Evolutionary conservation across 2,113 vertebrate species (phyloP), one percentile per base, ranked within the genome.

Genomic region (Elanoides forficatus): DNA sequence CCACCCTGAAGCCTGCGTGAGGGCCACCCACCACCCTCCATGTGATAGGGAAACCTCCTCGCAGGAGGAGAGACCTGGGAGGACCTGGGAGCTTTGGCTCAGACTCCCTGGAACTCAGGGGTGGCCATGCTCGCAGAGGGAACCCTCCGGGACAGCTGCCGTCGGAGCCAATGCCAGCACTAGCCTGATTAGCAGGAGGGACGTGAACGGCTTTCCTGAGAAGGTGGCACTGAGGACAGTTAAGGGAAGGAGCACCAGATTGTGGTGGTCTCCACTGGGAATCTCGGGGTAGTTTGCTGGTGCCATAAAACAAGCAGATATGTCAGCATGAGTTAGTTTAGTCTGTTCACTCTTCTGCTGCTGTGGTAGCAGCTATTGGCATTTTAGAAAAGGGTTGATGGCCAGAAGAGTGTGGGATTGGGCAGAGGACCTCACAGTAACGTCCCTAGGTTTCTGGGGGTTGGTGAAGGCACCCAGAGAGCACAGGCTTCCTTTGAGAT

Each of bases 131-230:
- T 26, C 2, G 0, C n/a, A 7, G 38, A 15, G 48, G 32, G 6
- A 63, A 27, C 2, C 6, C 32, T 23, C 25, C 12, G 2, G 60
- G 59, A 38, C 34, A 13, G 68, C 56, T 76, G 62, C 48, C 11
- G 1, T 30, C 0, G 2, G 32, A 58, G 23, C 60, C 4, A 2
- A 2, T 13, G 74, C 56, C 8, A 1, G 45, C 16, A 6, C 16
- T 27, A 16, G 52, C 40, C 29, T n/a, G 65, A 36, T 23, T 50
- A 43, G 42, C 36, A 29, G 25, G 60, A 67, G 47, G 13, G 43
- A 21, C 0, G 1, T 23, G 59, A 34, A 3, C 1, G 3, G 20
- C 30, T 47, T 65, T 63, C 55, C 72, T 48, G 80, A 68, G 36
- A 11, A 21, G 25, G 29, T 59, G 48, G 50, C 34, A 2, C 19